Evolutionary conservation across 1,140 invertebrate species (phyloP).

Genomic region (Anadara kagoshimensis): DNA sequence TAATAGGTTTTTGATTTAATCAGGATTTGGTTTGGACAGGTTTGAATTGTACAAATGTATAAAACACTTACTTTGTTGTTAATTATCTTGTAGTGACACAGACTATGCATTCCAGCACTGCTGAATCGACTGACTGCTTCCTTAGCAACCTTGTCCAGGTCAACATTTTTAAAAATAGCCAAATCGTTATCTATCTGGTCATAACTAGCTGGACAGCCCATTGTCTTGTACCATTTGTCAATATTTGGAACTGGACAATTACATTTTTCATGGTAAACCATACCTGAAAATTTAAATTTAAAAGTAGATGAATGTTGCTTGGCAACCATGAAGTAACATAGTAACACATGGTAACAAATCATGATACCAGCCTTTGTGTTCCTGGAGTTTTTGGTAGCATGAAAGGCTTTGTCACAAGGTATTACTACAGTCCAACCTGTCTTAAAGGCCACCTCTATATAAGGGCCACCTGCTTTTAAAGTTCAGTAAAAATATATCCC

Average conservation of each 20-base stretch:
- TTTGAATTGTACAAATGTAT: no score
- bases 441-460: no score
- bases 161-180: slow-evolving; percentile 80
- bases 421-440: no score
- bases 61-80: slow-evolving; percentile 81
- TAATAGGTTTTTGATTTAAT: no score
- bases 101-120: slow-evolving; percentile 85
- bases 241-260: slow-evolving; percentile 83
- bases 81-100: slow-evolving; percentile 93
- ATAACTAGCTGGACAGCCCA: slow-evolving; percentile 81
- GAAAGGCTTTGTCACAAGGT: neutral
- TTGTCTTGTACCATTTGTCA: slow-evolving; percentile 80
- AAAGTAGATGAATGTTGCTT: no score
- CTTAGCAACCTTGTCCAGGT: slow-evolving; percentile 82
- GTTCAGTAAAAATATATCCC: no score
- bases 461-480: no score
- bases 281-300: slow-evolving; percentile 75
- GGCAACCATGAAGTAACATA: no score
- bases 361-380: neutral
- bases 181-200: slow-evolving; percentile 87
- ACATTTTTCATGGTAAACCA: slow-evolving; percentile 88
- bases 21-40: no score
- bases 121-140: slow-evolving; percentile 81
- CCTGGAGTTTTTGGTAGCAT: neutral
- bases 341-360: no score